Base-by-base conservation (phyloP, 1,140 invertebrate genomes). In the Danaus melanippus region DNA sequence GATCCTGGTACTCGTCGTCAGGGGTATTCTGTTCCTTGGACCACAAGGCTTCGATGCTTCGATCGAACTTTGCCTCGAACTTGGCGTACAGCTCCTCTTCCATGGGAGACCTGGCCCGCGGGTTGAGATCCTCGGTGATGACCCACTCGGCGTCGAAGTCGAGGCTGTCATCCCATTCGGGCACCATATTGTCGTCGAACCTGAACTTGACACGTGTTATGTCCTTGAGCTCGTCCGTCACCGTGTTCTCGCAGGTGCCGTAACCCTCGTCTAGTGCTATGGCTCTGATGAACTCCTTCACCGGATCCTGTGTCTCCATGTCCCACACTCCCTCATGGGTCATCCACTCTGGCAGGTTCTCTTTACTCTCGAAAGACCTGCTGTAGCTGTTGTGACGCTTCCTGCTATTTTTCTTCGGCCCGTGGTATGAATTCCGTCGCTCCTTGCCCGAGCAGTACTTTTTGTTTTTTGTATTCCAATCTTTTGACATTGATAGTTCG, bases 11-110 rank as follows among this genome's bases (percentile, higher is more conserved):
- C 60, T 89, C 86, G 50, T 88, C 88, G 42, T 87, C 79, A 1
- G 86, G 81, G 10, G 84, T 85, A 55, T 82, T 85, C 56, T 82
- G 78, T 32, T 86, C 79, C 39, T 78, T 85, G 9, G 78, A 72
- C 91, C 91, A 92, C 42, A 92, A 72, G 21, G 90, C 90, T 69
- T 92, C 90, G n/a, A 92, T 84, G 67, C 88, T 90, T 44, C 89
- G 84, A 73, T 91, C 89, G 72, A 92, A 92, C 69, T 92, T 92
- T 8, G 91, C 91, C 67, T 92, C 88, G 55, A 92, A 88, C 63
- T 90, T 89, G 7, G 90, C 90, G 60, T 91, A 89, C 53, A 89
- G 79, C 54, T 89, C 82, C 56, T 88, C 86, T 67, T 91, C 89
- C 55, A 74, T 70, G 10, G 82, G 82, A 49, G 77, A 75, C 21